phyloP scores from a whole-genome alignment of 1,140 invertebrate species.

The Aphidius ervi region DNA sequence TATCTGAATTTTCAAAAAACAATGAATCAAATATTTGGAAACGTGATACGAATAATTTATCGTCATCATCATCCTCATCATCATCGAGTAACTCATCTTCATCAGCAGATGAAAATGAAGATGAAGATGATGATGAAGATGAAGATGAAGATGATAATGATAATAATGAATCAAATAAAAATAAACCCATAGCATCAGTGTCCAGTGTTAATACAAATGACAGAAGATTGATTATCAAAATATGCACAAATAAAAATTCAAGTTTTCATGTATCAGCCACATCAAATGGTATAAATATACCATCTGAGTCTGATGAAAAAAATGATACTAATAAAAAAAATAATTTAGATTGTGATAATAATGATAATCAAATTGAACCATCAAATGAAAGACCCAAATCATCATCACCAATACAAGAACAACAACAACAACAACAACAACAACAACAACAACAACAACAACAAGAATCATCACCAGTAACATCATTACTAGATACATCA shows the following conservation, averaged over 20 bases:
- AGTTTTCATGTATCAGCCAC: constrained; percentile 21
- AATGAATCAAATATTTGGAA: background rate
- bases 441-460: no score
- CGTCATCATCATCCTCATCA: background rate
- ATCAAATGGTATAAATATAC: constrained; percentile 12
- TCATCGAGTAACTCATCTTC: background rate
- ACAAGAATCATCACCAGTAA: no score
- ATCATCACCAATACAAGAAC: no score
- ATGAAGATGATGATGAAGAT: constrained; percentile 6
- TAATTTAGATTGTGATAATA: background rate
- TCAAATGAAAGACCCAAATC: no score
- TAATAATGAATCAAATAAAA: constrained; percentile 11
- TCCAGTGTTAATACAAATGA: constrained; percentile 40
- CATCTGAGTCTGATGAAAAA: no score
- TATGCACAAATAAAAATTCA: constrained; percentile 48
- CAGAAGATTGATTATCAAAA: constrained; percentile 49
- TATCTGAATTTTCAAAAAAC: no score
- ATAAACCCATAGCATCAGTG: constrained; percentile 21
- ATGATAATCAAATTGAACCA: background rate
- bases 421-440: no score
- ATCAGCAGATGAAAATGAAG: constrained; percentile 9
- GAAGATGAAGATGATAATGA: constrained; percentile 19
- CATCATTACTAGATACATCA: no score
- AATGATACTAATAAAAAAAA: constrained; percentile 11
- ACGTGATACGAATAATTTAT: background rate